Base-by-base conservation (phyloP, 2,888 invertebrate species). In the Limulus polyphemus region DNA sequence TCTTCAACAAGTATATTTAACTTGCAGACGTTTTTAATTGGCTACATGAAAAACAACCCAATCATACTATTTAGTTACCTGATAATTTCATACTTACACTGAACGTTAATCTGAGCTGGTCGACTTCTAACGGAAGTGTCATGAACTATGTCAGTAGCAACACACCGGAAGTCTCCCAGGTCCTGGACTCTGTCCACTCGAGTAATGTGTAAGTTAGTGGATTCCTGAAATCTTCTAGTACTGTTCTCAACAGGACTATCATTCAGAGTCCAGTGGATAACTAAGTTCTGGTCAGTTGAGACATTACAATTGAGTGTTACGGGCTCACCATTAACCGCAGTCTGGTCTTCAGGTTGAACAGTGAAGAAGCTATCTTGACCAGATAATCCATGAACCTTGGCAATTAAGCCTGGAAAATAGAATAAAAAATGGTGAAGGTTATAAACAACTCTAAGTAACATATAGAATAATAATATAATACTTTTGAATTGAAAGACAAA, bases 151-250 rank as follows among this genome's bases (percentile, higher is more conserved):
- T 79, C 78, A 59, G 76, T 77, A 47, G 83, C 83, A 56, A 81
- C 79, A 74, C 83, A 83, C 65, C 79, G 78, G 74, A 82, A 82
- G 63, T 81, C 79, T 48, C 83, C 83, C 10, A 78, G 73, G 71
- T 83, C 83, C 56, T 78, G 74, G 66, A 78, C 78, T 47, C 81
- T 75, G 68, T 81, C 79, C 7, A 81, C 81, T 56, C 82, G 76
- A 59, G 80, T 79, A 70, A 83, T 81, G 72, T 79, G 76, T 70
- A 83, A 75, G 73, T 81, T 77, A 57, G 81, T 75, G 58, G 76
- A 77, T 58, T 74, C 73, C 70, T 78, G 77, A 69, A 74, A 75
- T 57, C 77, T 69, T 58, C 79, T 70, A 51, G 75, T 75, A 14
- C 76, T 76, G 69, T 76, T 75, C 49, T 70, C 69, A 47, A 79